Evolutionary conservation across 1,140 invertebrate species (phyloP), one percentile per base, ranked within the genome.

Genomic region (Drosophila burlai): DNA sequence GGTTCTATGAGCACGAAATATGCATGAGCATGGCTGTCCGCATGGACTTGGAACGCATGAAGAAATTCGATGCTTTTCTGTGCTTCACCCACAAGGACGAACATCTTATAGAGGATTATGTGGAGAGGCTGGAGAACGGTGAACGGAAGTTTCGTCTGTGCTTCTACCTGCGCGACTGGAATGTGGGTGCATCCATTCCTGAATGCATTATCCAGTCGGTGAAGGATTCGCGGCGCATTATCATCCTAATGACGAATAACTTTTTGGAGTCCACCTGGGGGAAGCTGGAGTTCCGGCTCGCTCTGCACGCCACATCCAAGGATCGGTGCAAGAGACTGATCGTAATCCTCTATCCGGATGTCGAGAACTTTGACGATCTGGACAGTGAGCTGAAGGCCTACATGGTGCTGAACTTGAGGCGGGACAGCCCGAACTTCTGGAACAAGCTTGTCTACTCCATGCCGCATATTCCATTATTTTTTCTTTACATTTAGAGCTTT

Each of bases 21-120:
- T 24, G 24, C 24, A 24, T 24, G 24, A 24, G 24, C 24, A 24
- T 31, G 31, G 6, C 45, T 4, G 45, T 16, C 3, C 21, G 21
- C 21, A 1, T 7, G 45, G 45, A 47, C 21, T 24, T 67, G 16
- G 67, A 71, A 6, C 34, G 38, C 6, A 5, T 40, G 4, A 71
- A 71, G 43, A 45, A 45, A 18, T 18, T 45, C 43, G n/a, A 45
- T 45, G n/a, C 43, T 11, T 45, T 45, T 4, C 24, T 71, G 0
- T 10, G 31, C 16, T 71, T 71, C 34, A 71, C 49, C 9, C 67
- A 66, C 62, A 66, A 66, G 67, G 62, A 71, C 67, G 62, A 71
- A 42, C 18, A 24, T 4, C 26, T 71, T 13, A 9, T 66, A 3
- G 49, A 21, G 6, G 66, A 69, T 10, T 69, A 64, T 13, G 60